Conservation (phyloP, 1,140 invertebrate species). For the Dermatophagoides farinae region DNA sequence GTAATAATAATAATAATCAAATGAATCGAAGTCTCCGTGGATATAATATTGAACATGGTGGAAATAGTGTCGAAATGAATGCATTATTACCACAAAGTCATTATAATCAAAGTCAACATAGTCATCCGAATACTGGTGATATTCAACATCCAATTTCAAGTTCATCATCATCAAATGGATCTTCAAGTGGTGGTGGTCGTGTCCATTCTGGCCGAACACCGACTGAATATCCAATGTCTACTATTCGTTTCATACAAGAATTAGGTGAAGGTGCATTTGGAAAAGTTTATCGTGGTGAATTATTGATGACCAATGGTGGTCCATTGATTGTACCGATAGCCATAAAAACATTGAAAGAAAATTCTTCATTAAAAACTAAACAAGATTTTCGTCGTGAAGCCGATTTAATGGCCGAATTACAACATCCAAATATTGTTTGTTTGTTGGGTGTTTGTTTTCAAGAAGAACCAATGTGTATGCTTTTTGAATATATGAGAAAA, state of each 20-base stretch:
- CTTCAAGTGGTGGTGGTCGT: slow-evolving; percentile 21
- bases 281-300: slow-evolving; percentile 81
- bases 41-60: background rate
- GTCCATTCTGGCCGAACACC: slow-evolving; percentile 10
- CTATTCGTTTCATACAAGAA: slow-evolving; percentile 75
- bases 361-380: slow-evolving; percentile 74
- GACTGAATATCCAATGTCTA: slow-evolving; percentile 40
- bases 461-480: slow-evolving; percentile 72
- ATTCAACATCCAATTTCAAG: slow-evolving; percentile 22
- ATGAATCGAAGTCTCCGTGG: background rate
- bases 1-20: background rate
- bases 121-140: background rate
- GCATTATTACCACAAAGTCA: slow-evolving; percentile 13
- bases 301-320: slow-evolving; percentile 25
- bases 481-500: slow-evolving; percentile 91
- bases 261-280: slow-evolving; percentile 90
- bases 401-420: slow-evolving; percentile 86
- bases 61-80: slow-evolving; percentile 9
- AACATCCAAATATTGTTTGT: slow-evolving; percentile 80
- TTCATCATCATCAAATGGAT: slow-evolving; percentile 52
- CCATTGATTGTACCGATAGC: slow-evolving; percentile 33
- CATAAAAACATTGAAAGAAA: slow-evolving; percentile 43
- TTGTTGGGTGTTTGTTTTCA: slow-evolving; percentile 82
- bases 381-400: slow-evolving; percentile 90
- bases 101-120: background rate